These are phyloP conservation scores for Drosophila quadrilineata DNA, from an alignment of 1,140 invertebrate species.

Conservation along the genomic window DNA sequence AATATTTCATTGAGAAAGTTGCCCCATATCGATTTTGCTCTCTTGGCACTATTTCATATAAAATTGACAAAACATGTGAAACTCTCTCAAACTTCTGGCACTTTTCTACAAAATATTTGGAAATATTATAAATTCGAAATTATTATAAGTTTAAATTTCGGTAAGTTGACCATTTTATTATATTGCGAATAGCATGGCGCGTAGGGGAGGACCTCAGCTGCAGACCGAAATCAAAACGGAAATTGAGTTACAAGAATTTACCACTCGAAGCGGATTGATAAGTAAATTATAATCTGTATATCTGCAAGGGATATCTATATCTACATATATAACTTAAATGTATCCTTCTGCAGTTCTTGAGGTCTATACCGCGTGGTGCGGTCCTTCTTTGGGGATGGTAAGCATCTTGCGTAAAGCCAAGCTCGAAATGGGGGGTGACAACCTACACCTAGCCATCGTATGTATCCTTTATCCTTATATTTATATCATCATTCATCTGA, in stretches of 20 bases:
- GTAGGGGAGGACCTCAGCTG: slow-evolving; percentile 88
- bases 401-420: slow-evolving; percentile 93
- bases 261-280: slow-evolving; percentile 89
- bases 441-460: slow-evolving; percentile 90
- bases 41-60: too few relatives aligned
- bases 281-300: slow-evolving; percentile 83
- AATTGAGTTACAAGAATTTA: slow-evolving; percentile 92
- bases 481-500: background rate
- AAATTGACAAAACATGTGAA: too few relatives aligned
- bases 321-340: background rate
- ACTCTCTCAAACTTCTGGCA: too few relatives aligned
- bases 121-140: too few relatives aligned
- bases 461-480: slow-evolving; percentile 44
- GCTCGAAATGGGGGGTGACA: slow-evolving; percentile 93
- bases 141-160: too few relatives aligned
- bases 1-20: slow-evolving; percentile 51
- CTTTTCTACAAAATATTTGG: slow-evolving; percentile 11
- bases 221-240: slow-evolving; percentile 90
- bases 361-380: slow-evolving; percentile 95
- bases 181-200: slow-evolving; percentile 81
- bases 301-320: background rate
- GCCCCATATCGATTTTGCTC: too few relatives aligned
- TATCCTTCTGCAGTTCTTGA: slow-evolving; percentile 90
- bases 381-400: slow-evolving; percentile 93
- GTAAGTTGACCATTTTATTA: too few relatives aligned